phyloP scores from a whole-genome alignment of 2,797 vertebrate species.

The Cirrhinus mrigala region DNA sequence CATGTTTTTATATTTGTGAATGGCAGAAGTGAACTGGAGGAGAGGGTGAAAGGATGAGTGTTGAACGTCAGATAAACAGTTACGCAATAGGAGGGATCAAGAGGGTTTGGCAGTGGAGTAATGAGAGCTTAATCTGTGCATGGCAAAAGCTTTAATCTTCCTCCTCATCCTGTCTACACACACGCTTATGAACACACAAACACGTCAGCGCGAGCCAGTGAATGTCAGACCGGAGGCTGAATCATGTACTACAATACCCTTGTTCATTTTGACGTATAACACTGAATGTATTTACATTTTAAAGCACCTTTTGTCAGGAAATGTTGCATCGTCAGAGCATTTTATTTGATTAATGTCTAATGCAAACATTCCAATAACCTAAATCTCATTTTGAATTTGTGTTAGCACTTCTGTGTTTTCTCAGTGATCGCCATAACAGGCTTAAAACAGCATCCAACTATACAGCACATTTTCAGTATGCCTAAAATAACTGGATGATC shows the following conservation, averaged over 20 bases:
- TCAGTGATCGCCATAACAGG: neutral
- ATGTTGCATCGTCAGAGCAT: neutral
- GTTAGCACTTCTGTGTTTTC: neutral
- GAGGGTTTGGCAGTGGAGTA: conserved; percentile 45
- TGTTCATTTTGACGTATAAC: neutral
- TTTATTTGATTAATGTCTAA: neutral
- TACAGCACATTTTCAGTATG: neutral
- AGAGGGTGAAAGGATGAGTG: conserved; percentile 65
- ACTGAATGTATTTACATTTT: neutral
- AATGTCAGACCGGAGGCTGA: neutral
- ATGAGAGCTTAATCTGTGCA: conserved; percentile 50
- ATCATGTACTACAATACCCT: neutral
- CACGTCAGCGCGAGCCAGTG: neutral
- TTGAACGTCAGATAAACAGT: conserved; percentile 36
- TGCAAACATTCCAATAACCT: neutral
- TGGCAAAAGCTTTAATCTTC: conserved; percentile 38
- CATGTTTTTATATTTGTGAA: conserved; percentile 35
- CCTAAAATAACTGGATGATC: neutral
- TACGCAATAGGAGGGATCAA: conserved; percentile 43
- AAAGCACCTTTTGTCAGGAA: neutral
- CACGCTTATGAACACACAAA: conserved; percentile 15
- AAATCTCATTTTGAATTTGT: neutral
- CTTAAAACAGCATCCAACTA: neutral
- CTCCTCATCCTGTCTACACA: conserved; percentile 32
- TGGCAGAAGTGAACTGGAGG: conserved; percentile 62